Evolutionary conservation across 2,797 vertebrate genomes (phyloP), one percentile per base, ranked within the genome.

Genomic region (Buphagus erythrorhynchus): DNA sequence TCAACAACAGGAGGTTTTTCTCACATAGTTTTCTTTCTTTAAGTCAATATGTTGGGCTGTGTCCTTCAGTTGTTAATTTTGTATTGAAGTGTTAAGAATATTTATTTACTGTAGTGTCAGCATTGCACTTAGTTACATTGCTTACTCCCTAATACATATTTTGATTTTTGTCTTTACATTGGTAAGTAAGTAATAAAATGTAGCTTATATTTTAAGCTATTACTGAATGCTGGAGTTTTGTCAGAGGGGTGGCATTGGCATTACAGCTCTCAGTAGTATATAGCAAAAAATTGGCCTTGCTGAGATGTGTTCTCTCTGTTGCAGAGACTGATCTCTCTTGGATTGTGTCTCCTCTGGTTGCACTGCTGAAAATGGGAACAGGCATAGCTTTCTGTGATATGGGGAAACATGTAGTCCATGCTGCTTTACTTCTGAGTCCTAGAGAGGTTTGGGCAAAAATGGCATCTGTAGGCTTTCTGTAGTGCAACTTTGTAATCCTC

Each of bases 361-460:
- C 9, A 1, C 15, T 78, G 58, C 17, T 74, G 67, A 67, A 82
- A 91, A 62, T 19, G 35, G 45, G 29, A 73, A 25, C 10, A 33
- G 22, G 2, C 1, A 2, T 26, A 57, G 35, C 2, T 0, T 55
- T 72, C 10, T 59, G 49, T 25, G 3, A 2, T 21, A 21, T 21
- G 22, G 24, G 25, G 17, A 88, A 40, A 19, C 0, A 3, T 1
- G 0, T 10, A 33, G 17, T 42, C 36, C 3, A 0, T 51, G 33
- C 7, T 12, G 21, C 21, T 16, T 74, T 38, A 75, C n/a, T 75
- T 57, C 10, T 19, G 22, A 46, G 21, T 55, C 28, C 40, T n/a
- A 13, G 28, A 55, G n/a, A 25, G 66, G 7, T 48, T 62, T 73
- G 29, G 40, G 15, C 2, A 25, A 46, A 58, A 38, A 61, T 55